phyloP scores from a whole-genome alignment of 2,113 vertebrate species.

The Phylloscopus trochiloides region DNA sequence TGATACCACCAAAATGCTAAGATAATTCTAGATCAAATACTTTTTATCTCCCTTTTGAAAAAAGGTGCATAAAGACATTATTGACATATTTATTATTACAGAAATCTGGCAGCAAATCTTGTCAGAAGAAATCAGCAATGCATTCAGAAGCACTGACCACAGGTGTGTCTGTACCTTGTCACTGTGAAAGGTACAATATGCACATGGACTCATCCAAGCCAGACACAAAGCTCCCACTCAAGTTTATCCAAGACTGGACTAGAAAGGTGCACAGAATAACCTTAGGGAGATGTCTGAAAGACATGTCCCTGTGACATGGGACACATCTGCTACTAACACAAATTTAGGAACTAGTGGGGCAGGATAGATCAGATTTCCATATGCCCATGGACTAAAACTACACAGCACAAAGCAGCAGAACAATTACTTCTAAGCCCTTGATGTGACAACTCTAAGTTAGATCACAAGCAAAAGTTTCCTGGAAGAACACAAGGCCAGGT shows the following conservation, averaged over 20 bases:
- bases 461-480: background rate
- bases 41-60: background rate
- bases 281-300: background rate
- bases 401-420: background rate
- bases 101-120: background rate
- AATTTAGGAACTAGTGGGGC: background rate
- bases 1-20: background rate
- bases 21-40: background rate
- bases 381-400: background rate
- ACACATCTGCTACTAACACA: background rate
- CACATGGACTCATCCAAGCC: background rate
- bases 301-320: fast-evolving
- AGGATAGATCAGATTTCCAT: background rate
- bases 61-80: background rate
- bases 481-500: background rate
- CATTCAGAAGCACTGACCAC: background rate
- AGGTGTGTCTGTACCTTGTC: fast-evolving
- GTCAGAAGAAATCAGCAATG: background rate
- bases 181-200: background rate
- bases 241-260: background rate
- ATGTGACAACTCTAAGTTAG: background rate
- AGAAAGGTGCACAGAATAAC: background rate
- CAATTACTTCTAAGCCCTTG: background rate
- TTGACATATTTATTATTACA: background rate
- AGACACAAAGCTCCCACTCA: background rate